These are phyloP conservation scores for Orthosia cruda DNA, from an alignment of 2,888 invertebrate genomes.

Conservation along the genomic window DNA sequence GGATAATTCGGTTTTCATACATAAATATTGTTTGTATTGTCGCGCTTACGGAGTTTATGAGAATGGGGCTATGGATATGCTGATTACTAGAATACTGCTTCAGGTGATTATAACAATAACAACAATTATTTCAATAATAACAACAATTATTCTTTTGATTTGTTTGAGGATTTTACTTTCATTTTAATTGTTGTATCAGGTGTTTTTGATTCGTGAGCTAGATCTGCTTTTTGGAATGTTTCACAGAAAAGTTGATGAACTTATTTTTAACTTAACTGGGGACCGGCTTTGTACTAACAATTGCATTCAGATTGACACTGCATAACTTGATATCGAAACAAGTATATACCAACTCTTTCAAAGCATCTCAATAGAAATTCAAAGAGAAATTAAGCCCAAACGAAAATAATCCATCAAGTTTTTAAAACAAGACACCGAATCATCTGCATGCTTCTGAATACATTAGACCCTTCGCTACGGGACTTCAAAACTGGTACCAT, in stretches of 20 bases:
- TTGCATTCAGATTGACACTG: constrained; percentile 10
- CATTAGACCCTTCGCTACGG: constrained; percentile 44
- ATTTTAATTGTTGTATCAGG: not conserved
- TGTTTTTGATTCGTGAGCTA: not conserved
- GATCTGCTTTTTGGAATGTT: not conserved
- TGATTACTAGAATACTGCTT: not conserved
- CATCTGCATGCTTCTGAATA: constrained; percentile 37
- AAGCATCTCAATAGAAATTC: constrained; percentile 3
- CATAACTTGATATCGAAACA: constrained; percentile 21
- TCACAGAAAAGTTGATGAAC: not conserved
- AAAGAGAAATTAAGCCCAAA: constrained; percentile 16
- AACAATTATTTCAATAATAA: too few species aligned
- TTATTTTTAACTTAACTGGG: too few species aligned
- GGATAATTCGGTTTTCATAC: constrained; percentile 46
- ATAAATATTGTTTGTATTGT: constrained; percentile 12
- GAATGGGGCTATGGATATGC: constrained; percentile 10
- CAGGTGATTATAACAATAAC: not conserved
- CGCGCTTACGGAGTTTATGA: constrained; percentile 16
- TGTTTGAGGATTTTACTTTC: not conserved
- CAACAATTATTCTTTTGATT: not conserved
- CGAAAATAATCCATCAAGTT: constrained; percentile 20
- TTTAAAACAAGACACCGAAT: constrained; percentile 32
- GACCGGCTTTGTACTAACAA: too few species aligned
- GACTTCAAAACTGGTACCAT: constrained; percentile 57
- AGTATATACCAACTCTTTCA: constrained; percentile 7